These are phyloP conservation scores for Antitype chi DNA, from an alignment of 2,888 invertebrate species.

Conservation along the genomic window DNA sequence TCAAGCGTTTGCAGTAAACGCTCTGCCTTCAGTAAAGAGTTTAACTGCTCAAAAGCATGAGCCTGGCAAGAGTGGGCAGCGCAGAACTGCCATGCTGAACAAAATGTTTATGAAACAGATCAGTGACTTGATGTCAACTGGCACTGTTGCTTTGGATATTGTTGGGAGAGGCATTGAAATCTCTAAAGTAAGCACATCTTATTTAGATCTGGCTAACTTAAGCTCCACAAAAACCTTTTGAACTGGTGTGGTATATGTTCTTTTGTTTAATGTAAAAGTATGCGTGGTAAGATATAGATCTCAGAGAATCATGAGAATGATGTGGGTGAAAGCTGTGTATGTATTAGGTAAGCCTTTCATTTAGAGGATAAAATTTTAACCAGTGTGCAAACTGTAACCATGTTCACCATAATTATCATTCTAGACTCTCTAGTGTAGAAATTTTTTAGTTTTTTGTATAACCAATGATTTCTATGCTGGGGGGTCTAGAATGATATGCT, in stretches of 20 bases:
- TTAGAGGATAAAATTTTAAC: too few relatives aligned
- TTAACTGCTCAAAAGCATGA: slow-evolving; percentile 86
- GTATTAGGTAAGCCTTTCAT: neutral
- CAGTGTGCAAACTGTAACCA: too few relatives aligned
- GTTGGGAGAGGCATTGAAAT: slow-evolving; percentile 93
- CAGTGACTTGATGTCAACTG: slow-evolving; percentile 94
- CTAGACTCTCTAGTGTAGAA: too few relatives aligned
- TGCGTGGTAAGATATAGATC: neutral
- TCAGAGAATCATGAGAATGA: neutral
- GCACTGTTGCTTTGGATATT: slow-evolving; percentile 91
- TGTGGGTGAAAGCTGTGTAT: neutral
- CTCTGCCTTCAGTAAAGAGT: slow-evolving; percentile 82
- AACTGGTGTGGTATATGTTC: neutral
- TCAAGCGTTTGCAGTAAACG: slow-evolving; percentile 66
- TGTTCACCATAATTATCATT: too few relatives aligned
- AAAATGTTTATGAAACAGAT: slow-evolving; percentile 95
- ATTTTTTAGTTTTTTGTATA: too few relatives aligned
- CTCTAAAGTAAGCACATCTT: slow-evolving; percentile 88
- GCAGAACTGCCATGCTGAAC: slow-evolving; percentile 93
- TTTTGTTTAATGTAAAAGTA: neutral
- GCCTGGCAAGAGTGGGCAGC: slow-evolving; percentile 88
- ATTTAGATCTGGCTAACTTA: neutral
- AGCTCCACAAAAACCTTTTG: neutral
- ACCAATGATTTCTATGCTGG: too few relatives aligned
- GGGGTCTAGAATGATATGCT: too few relatives aligned